Percentiles rank a stretch among this genome's conserved stretches.
phyloP scores from a whole-genome alignment of 1,140 invertebrate genomes.

The Drosophila lacteicornis region DNA sequence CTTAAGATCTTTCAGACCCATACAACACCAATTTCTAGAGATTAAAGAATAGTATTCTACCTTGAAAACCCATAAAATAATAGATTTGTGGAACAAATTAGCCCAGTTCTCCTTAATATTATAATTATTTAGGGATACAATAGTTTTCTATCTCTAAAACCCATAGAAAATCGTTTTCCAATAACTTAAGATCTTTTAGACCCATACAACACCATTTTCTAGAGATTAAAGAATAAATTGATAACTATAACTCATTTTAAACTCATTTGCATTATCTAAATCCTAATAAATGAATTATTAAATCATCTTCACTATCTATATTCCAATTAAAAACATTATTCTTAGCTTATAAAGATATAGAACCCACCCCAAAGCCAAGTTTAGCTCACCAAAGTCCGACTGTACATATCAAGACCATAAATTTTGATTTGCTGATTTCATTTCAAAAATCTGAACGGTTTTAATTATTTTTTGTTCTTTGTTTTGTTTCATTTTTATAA shows the following conservation, averaged over 20 bases:
- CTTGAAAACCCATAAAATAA: too few relatives aligned
- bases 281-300: neutral
- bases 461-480: constrained; percentile 19
- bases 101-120: neutral
- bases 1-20: too few relatives aligned
- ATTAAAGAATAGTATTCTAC: neutral
- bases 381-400: neutral
- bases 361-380: too few relatives aligned
- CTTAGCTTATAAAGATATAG: neutral
- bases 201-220: too few relatives aligned
- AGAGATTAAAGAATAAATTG: neutral
- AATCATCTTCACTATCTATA: neutral
- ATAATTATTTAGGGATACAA: neutral
- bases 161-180: too few relatives aligned
- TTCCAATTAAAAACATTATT: too few relatives aligned
- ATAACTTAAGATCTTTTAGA: too few relatives aligned
- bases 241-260: neutral
- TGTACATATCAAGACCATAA: constrained; percentile 19
- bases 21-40: too few relatives aligned
- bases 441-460: constrained; percentile 30
- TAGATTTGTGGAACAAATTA: too few relatives aligned
- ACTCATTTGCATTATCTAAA: too few relatives aligned
- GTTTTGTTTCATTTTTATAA: constrained; percentile 17
- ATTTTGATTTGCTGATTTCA: constrained; percentile 23
- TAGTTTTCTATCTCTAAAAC: too few relatives aligned